Base-by-base conservation (phyloP, 2,113 vertebrate species). In the Lanius collurio region DNA sequence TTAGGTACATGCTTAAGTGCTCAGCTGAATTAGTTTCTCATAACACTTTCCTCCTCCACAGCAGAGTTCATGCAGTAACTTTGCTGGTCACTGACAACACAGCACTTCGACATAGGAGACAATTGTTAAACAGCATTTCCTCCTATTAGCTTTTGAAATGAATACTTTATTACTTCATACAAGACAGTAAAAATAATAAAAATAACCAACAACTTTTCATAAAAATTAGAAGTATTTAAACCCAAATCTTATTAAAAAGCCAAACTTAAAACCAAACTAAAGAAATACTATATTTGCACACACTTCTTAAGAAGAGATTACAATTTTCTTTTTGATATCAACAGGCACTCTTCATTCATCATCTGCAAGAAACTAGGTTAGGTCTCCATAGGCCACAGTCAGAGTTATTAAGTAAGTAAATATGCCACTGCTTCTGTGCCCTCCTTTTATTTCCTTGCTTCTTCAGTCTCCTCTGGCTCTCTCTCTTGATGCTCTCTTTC, bases 401-500 rank as follows among this genome's bases (percentile, higher is more conserved):
- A 93, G 94, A 96, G 94, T 97, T 97, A 96, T 89, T 94, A 96
- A 90, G 93, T 93, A 97, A 97, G 96, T 79, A 96, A 97, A 96
- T 70, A 96, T 62, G 26, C 94, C 90, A 63, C 69, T 88, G 90
- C 81, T 96, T 92, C 83, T 69, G 37, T 46, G 87, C 47, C 91
- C 87, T 91, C 90, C 95, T 96, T 95, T 98, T 96, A 99, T 97
- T 99, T 99, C 98, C 98, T 98, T 94, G 98, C 63, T 88, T 99
- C 99, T 92, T 99, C 98, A 22, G 96, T 92, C 94, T 99, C 99
- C 64, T 99, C 99, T 68, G 97, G 98, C 81, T 99, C 99, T 94
- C 98, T 98, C 97, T 99, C 99, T 95, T 99, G 99, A 90, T 99
- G 98, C 95, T 99, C 99, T 92, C 98, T 98, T 98, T 99, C 99